Base-by-base conservation (phyloP, 2,888 invertebrate species). In the Lasioglossum figueresi region DNA sequence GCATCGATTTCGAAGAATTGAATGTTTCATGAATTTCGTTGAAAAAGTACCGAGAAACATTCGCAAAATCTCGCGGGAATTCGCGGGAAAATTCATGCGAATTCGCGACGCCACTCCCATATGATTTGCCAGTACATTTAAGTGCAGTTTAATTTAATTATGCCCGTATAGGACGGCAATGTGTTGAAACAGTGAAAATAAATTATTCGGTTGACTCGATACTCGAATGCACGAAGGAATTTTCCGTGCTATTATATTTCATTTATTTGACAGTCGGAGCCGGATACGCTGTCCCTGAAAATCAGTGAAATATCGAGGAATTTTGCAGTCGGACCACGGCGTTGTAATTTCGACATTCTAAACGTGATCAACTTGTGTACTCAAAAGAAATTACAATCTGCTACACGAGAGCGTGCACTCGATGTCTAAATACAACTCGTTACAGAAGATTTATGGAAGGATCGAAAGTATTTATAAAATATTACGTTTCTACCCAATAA, bases 121-220 rank as follows among this genome's bases (percentile, higher is more conserved):
- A 63, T 63, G 63, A 63, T 63, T 63, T 16, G 63, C 27, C 63
- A 63, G 16, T 31, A 27, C 31, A 63, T 31, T 63, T 31, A 31
- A 63, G 63, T 63, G 63, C 63, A 31, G 31, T 63, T 63, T 63
- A 63, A 63, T 63, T 63, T 27, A 40, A 75, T 37, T 59, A 40
- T 27, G 14, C 14, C 34, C n/a, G 31, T 43, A 45, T 34, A 10
- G 43, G n/a, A 5, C 43, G 23, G 37, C 34, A 48, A 34, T 19
- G 4, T 56, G 66, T 66, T 66, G 34, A 66, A 66, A 34, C 66
- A 66, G 19, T 34, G 31, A 66, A 66, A 66, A 34, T 66, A 34
- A 34, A 66, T 66, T 66, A 66, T 34, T 34, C 34, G 34, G 16
- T 66, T 34, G 66, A 23, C 34, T 34, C 66, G 66, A 19, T 66